Evolutionary conservation across 2,113 vertebrate genomes (phyloP), one percentile per base, ranked within the genome.

Genomic region (Brachyhypopomus gauderio): DNA sequence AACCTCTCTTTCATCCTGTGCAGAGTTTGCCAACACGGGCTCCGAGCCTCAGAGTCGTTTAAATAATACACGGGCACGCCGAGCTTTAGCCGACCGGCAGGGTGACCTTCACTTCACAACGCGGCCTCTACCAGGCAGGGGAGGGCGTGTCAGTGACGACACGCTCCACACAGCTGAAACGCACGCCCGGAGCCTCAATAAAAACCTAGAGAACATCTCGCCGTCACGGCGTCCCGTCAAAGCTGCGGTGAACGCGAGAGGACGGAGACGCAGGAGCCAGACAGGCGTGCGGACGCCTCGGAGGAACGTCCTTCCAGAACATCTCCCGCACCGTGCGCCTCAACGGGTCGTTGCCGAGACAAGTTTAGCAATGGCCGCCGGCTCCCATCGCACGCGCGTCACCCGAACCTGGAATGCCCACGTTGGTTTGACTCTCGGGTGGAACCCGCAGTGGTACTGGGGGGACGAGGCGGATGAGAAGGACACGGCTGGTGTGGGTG

Each of bases 21-120:
- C 20, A 25, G 72, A 73, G 4, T 73, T 56, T 73, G 72, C 72
- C 20, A 14, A 17, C n/a, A 56, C 23, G 38, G 56, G 34, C 72
- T 75, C 38, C n/a, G 5, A 23, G 56, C 72, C 72, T 59, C 38
- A 7, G 38, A 38, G 38, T 4, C 38, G 7, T 4, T 38, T 38
- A n/a, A 38, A 38, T 38, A 38, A 38, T 7, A 38, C 7, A 3
- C 38, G 3, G 38, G 38, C 38, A 38, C 38, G 38, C 38, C 38
- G 38, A 38, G 7, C 38, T 38, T 38, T 7, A 38, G 38, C 38
- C 38, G 3, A 7, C n/a, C 38, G 7, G 38, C 38, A 38, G 38
- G 38, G 38, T 38, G 3, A 38, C 25, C 34, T 60, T 75, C 14
- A 52, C 60, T 66, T 7, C 63, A 17, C 59, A 64, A 38, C 45